Evolutionary conservation across 37 sponge, comb jelly and placozoan species (phyloP).

Genomic region (Beroe ovata): DNA sequence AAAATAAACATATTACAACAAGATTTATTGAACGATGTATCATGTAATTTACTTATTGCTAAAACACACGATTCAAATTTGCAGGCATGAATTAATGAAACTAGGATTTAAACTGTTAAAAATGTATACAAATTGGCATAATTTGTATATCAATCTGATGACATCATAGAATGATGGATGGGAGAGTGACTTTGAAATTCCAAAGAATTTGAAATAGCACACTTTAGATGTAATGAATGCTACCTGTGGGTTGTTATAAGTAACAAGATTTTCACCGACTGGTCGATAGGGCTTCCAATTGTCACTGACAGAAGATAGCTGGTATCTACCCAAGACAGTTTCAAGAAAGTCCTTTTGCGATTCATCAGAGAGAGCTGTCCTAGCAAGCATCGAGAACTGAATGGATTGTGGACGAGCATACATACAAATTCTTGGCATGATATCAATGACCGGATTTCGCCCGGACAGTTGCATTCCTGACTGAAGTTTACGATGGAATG

Average conservation of each 20-base stretch:
- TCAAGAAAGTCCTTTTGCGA: not conserved
- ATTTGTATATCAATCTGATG: not conserved
- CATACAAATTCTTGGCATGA: conserved; percentile 24
- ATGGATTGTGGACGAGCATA: conserved; percentile 3
- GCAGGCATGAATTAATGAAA: not conserved
- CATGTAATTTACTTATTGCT: too few relatives aligned
- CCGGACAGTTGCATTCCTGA: not conserved
- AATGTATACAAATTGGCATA: not conserved
- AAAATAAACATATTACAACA: too few relatives aligned
- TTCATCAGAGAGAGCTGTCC: not conserved
- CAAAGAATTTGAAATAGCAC: not conserved
- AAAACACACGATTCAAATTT: too few relatives aligned
- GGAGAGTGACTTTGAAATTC: not conserved
- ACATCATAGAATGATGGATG: not conserved
- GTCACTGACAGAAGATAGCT: not conserved
- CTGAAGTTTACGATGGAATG: conserved; percentile 20
- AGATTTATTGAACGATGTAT: too few relatives aligned
- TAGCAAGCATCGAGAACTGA: conserved; percentile 10
- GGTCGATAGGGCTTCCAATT: conserved; percentile 9
- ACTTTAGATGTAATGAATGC: not conserved
- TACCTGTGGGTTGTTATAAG: conserved; percentile 24
- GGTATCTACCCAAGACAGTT: not conserved
- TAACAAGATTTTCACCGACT: not conserved
- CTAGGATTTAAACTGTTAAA: not conserved
- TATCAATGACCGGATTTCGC: not conserved